Percentiles rank a stretch among this genome's conserved stretches.
phyloP scores from a whole-genome alignment of 2,797 vertebrate species.

The Melanotaenia nigrans region DNA sequence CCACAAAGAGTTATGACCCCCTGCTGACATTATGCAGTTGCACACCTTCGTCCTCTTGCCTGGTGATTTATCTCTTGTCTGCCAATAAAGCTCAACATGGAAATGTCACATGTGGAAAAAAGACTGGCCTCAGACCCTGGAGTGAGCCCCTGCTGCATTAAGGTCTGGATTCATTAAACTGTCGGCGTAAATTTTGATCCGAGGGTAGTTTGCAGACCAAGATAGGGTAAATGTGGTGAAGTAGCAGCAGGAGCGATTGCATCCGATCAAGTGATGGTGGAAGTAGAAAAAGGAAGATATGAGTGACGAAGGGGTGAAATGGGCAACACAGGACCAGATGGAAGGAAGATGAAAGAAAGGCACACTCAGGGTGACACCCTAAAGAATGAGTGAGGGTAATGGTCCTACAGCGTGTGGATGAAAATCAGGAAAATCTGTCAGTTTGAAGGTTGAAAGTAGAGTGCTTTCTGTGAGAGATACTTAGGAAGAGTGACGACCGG shows the following conservation, averaged over 20 bases:
- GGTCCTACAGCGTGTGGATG: conserved; percentile 43
- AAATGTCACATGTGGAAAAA: conserved; percentile 77
- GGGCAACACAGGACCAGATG: conserved; percentile 41
- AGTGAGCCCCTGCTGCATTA: conserved; percentile 72
- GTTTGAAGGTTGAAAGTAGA: conserved; percentile 56
- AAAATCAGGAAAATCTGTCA: conserved; percentile 62
- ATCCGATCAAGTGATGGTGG: conserved; percentile 11
- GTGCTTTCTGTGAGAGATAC: conserved; percentile 40
- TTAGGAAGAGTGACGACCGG: conserved; percentile 21
- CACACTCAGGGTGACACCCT: conserved; percentile 46
- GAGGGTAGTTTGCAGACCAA: conserved; percentile 59
- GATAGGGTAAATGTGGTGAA: conserved; percentile 29
- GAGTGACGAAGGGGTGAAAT: conserved; percentile 31
- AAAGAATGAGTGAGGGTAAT: conserved; percentile 63
- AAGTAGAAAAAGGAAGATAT: conserved; percentile 23
- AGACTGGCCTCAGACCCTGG: conserved; percentile 61
- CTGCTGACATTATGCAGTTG: conserved; percentile 71
- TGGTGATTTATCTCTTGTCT: conserved; percentile 76
- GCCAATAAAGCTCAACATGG: conserved; percentile 79
- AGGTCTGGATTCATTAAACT: conserved; percentile 82
- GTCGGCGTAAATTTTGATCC: conserved; percentile 79
- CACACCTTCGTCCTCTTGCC: conserved; percentile 73
- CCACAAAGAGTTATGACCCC: conserved; percentile 76
- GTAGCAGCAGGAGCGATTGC: conserved; percentile 19
- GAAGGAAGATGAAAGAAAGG: conserved; percentile 45